Percentiles rank a stretch among this genome's conserved stretches.
phyloP scores from a whole-genome alignment of 2,113 vertebrate species.

The Hypocryptadius cinnamomeus region DNA sequence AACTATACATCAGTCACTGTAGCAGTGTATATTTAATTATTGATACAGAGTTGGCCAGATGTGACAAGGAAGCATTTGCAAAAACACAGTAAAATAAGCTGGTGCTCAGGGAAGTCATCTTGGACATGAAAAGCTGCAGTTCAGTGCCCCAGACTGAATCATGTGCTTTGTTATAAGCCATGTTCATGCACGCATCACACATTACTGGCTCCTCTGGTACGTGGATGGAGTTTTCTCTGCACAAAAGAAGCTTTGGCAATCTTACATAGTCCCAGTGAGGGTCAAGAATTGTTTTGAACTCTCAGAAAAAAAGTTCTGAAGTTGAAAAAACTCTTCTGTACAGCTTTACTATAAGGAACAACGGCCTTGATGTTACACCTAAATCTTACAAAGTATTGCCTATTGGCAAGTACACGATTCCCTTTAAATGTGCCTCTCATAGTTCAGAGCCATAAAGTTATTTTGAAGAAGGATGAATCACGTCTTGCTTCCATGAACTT shows the following conservation, averaged over 20 bases:
- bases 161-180: neutral
- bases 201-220: neutral
- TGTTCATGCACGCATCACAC: neutral
- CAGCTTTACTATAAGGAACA: neutral
- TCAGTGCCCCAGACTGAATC: neutral
- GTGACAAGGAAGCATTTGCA: conserved; percentile 13
- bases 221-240: neutral
- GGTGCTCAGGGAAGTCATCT: neutral
- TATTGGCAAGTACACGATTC: neutral
- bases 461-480: neutral
- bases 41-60: neutral
- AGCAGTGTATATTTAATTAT: conserved; percentile 33
- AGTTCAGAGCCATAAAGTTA: neutral
- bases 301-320: neutral
- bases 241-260: neutral
- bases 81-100: neutral
- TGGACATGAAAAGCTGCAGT: neutral
- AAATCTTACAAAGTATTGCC: neutral
- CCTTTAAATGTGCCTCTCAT: neutral
- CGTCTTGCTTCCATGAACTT: neutral
- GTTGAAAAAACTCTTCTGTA: neutral
- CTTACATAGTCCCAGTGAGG: neutral
- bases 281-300: neutral
- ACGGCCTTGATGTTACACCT: neutral
- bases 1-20: conserved; percentile 2